These are phyloP conservation scores for Sebastes diploproa DNA, from an alignment of 2,797 vertebrate genomes.

Conservation along the genomic window DNA sequence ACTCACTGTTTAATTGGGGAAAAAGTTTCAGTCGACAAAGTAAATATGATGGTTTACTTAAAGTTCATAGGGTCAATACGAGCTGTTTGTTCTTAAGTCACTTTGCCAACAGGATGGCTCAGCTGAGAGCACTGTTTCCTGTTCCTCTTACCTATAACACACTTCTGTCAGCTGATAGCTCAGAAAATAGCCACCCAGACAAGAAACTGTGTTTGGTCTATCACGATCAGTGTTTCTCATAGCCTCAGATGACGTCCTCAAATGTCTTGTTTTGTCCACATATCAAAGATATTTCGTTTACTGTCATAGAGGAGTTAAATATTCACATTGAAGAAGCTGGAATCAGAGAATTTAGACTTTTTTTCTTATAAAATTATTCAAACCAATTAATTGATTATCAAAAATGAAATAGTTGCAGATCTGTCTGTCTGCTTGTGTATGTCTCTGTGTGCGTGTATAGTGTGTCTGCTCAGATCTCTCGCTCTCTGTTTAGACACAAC, in stretches of 20 bases:
- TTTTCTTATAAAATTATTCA: background rate
- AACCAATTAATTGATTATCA: background rate
- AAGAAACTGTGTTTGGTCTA: background rate
- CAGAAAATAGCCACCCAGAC: background rate
- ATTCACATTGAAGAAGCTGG: background rate
- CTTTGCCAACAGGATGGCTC: background rate
- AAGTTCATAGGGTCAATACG: background rate
- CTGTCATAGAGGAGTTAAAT: background rate
- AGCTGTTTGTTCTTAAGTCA: background rate
- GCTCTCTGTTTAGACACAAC: too few relatives aligned
- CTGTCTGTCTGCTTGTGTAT: too few relatives aligned
- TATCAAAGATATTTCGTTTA: background rate
- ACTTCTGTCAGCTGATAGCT: background rate
- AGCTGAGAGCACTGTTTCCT: conserved; percentile 22
- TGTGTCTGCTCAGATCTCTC: too few relatives aligned
- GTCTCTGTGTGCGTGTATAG: too few relatives aligned
- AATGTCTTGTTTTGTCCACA: background rate
- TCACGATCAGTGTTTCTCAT: background rate
- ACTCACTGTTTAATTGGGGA: background rate
- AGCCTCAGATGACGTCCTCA: background rate
- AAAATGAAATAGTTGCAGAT: too few relatives aligned
- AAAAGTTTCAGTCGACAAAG: background rate
- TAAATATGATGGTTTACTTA: background rate
- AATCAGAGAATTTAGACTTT: background rate
- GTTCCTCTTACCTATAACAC: conserved; percentile 18